These are phyloP conservation scores for Hyperopisus bebe DNA, from an alignment of 2,113 vertebrate species.

Conservation along the genomic window DNA sequence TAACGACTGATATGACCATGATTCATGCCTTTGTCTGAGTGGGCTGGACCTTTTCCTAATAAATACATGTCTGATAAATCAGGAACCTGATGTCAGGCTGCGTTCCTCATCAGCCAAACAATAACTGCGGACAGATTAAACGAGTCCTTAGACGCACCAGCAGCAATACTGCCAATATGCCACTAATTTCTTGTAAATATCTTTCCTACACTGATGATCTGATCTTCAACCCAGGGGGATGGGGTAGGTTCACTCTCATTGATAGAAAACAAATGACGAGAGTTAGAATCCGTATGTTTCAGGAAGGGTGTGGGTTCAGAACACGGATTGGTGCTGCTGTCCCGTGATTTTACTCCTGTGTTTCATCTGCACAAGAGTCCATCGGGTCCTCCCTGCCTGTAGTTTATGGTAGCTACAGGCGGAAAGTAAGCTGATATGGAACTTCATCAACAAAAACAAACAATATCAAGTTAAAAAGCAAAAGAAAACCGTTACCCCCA, in stretches of 20 bases:
- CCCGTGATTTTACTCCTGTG: background rate
- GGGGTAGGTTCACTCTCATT: background rate
- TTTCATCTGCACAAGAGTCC: background rate
- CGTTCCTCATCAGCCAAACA: background rate
- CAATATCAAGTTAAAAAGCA: background rate
- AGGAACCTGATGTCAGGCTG: background rate
- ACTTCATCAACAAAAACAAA: background rate
- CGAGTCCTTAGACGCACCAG: background rate
- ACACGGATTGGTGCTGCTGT: background rate
- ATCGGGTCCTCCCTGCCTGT: background rate
- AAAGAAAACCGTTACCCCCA: background rate
- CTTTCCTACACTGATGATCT: background rate
- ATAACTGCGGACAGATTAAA: background rate
- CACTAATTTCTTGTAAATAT: background rate
- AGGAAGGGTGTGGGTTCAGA: background rate
- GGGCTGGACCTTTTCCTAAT: background rate
- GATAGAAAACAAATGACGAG: background rate
- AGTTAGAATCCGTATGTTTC: background rate
- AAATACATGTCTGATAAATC: background rate
- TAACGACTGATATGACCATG: background rate
- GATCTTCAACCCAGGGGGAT: background rate
- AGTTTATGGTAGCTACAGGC: background rate
- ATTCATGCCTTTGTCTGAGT: conserved; percentile 13
- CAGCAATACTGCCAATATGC: background rate
- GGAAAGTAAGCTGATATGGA: background rate